Evolutionary conservation across 2,113 vertebrate species (phyloP), one percentile per base, ranked within the genome.

Genomic region (Lampris megalopsis): DNA sequence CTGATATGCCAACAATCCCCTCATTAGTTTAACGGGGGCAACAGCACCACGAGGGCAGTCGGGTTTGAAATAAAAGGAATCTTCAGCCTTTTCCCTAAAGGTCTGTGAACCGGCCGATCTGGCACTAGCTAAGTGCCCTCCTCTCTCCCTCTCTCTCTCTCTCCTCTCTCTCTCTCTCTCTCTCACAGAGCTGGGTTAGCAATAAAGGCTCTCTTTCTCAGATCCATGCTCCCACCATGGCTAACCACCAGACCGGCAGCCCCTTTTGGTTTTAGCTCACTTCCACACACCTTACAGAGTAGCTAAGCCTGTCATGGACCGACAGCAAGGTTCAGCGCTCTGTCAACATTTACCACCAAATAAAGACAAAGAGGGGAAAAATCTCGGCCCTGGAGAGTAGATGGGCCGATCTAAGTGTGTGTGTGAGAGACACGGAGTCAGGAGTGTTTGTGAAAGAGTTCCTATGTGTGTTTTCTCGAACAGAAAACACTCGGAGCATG

Each of bases 251-350:
- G 88, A 86, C 89, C 84, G 88, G 90, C 91, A 88, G 88, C 88
- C 85, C 77, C 70, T 84, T 91, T 50, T 72, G 42, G 75, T 68
- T 89, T 88, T 88, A 78, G 77, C 9, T 40, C 36, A n/a, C 42
- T 56, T 52, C 81, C 88, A 84, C 87, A 93, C 91, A 91, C 94
- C 94, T 91, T 88, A 92, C 89, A 91, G 90, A 95, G 94, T 90
- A 93, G 93, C 94, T 89, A 91, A 94, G 95, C 94, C 94, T 95
- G 95, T 96, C 96, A 96, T 91, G 61, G 87, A 71, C 92, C 87
- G 88, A 92, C 93, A 94, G 93, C 94, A 96, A 95, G 96, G 95
- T 96, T 96, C 96, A 96, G 87, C 95, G 95, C 95, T 95, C 96
- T 95, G 96, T 97, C 97, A 97, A 93, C 94, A 93, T 96, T 95